phyloP scores from a whole-genome alignment of 1,140 invertebrate species.

The Eriosoma lanigerum region DNA sequence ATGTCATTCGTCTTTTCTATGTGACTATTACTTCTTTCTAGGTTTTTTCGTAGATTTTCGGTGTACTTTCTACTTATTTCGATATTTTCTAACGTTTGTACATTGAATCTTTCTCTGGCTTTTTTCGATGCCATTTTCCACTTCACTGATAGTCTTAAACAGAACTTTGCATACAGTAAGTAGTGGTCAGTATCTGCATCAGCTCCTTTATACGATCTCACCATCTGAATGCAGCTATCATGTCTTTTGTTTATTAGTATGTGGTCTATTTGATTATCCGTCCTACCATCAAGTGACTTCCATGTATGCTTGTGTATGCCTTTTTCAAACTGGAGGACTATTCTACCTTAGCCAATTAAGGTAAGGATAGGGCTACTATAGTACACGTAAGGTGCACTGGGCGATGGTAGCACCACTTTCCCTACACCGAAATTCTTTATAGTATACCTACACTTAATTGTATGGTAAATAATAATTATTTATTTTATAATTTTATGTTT shows the following conservation, averaged over 20 bases:
- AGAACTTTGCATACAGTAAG: constrained; percentile 51
- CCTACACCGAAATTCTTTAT: no score
- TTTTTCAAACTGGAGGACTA: no score
- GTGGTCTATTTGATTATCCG: background rate
- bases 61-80: constrained; percentile 21
- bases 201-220: constrained; percentile 51
- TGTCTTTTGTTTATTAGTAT: constrained; percentile 10
- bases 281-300: background rate
- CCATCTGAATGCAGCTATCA: constrained; percentile 23
- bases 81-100: constrained; percentile 26
- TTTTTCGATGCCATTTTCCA: constrained; percentile 12
- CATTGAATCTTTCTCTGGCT: constrained; percentile 26
- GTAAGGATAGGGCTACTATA: no score
- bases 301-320: constrained; percentile 3
- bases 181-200: constrained; percentile 52
- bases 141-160: constrained; percentile 32
- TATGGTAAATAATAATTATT: no score
- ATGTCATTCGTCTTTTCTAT: background rate
- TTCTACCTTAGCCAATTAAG: no score
- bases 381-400: no score
- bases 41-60: background rate
- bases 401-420: no score
- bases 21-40: background rate
- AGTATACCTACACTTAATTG: no score
- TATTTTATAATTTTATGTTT: no score